Conservation (phyloP, 2,113 vertebrate species). For the Romanogobio albipinnatus region DNA sequence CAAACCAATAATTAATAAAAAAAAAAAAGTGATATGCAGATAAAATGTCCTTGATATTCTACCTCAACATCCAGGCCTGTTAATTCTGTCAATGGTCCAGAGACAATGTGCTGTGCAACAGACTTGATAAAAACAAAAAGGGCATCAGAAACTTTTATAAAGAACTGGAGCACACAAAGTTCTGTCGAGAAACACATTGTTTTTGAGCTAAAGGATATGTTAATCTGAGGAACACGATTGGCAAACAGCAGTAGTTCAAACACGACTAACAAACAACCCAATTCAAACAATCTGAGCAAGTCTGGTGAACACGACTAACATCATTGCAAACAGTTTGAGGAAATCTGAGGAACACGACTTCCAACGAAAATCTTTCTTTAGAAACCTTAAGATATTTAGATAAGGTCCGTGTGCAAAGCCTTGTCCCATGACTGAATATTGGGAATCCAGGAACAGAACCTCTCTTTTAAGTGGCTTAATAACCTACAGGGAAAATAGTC, state of each 20-base stretch:
- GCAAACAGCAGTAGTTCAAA: neutral
- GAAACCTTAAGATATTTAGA: neutral
- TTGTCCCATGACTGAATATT: neutral
- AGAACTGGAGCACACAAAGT: neutral
- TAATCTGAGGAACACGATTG: neutral
- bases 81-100: too few relatives aligned
- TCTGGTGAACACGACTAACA: neutral
- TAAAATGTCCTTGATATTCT: too few relatives aligned
- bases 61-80: too few relatives aligned
- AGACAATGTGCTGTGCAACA: neutral
- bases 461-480: conserved; percentile 16
- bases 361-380: neutral
- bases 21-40: too few relatives aligned
- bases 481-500: conserved; percentile 16
- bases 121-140: neutral
- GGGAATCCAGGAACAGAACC: conserved; percentile 18
- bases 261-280: neutral
- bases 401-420: neutral
- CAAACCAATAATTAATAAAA: too few relatives aligned
- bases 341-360: neutral
- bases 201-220: neutral
- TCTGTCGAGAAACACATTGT: neutral
- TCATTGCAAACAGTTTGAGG: neutral
- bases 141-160: neutral
- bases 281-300: neutral